phyloP scores from a whole-genome alignment of 2,113 vertebrate genomes.

The Panthera uncia region DNA sequence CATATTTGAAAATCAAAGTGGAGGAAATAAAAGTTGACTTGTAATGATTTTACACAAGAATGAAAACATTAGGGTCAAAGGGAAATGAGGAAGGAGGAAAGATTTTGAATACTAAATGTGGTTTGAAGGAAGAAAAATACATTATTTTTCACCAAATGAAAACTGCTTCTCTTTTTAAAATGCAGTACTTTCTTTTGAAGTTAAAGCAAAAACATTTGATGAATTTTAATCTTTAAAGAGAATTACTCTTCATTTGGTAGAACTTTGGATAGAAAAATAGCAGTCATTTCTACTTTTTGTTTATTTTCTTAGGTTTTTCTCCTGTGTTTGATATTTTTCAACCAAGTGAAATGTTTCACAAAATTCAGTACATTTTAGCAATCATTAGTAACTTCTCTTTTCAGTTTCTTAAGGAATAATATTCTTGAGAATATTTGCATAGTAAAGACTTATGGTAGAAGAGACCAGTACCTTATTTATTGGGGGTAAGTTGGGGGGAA shows the following conservation, averaged over 20 bases:
- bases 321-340: background rate
- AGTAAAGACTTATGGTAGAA: background rate
- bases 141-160: slow-evolving; percentile 50
- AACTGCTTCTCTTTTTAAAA: slow-evolving; percentile 35
- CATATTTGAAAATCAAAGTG: slow-evolving; percentile 38
- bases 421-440: slow-evolving; percentile 25
- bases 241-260: slow-evolving; percentile 43
- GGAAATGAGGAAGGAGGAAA: slow-evolving; percentile 44
- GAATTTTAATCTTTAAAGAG: slow-evolving; percentile 41
- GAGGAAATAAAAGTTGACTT: background rate
- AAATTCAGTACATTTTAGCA: slow-evolving; percentile 46
- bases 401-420: slow-evolving; percentile 31
- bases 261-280: slow-evolving; percentile 28
- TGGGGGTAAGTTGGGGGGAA: background rate
- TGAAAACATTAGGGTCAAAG: slow-evolving; percentile 22
- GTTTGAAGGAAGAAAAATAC: background rate
- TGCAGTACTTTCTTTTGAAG: slow-evolving; percentile 15
- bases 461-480: background rate
- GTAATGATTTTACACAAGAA: slow-evolving; percentile 8
- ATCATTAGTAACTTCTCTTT: slow-evolving; percentile 34
- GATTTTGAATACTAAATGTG: slow-evolving; percentile 34
- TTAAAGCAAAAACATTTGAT: slow-evolving; percentile 20
- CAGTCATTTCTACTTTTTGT: background rate
- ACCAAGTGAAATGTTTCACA: background rate
- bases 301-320: slow-evolving; percentile 30